phyloP scores from a whole-genome alignment of 30 jellyfish, hydroid and myxozoan genomes.

The Sanderia malayensis region DNA sequence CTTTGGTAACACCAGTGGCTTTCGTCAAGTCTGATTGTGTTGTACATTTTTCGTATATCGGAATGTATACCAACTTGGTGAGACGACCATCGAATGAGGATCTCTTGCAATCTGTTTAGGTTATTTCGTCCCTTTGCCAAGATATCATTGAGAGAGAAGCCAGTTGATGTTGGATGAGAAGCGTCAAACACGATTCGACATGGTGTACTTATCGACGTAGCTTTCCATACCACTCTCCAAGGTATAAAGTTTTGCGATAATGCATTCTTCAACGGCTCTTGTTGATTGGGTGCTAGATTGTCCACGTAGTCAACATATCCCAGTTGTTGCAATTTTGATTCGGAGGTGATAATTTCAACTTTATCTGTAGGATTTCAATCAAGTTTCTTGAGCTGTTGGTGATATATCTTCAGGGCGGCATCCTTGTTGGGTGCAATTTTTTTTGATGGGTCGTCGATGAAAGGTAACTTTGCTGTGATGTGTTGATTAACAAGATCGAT shows the following conservation, averaged over 20 bases:
- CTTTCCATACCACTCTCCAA: neutral
- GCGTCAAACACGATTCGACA: conserved; percentile 23
- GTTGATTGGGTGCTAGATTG: neutral
- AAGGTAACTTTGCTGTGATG: neutral
- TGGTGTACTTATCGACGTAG: neutral
- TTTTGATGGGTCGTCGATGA: neutral
- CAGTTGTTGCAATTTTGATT: neutral
- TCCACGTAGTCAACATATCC: neutral
- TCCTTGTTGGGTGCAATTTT: conserved; percentile 5
- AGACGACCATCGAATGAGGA: conserved; percentile 28
- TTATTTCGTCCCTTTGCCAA: neutral
- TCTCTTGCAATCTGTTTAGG: conserved; percentile 16
- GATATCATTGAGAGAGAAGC: neutral
- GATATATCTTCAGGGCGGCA: neutral
- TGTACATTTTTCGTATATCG: no score
- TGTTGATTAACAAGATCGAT: neutral
- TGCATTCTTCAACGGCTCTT: neutral
- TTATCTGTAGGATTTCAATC: neutral
- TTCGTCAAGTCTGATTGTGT: no score
- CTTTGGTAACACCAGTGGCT: no score
- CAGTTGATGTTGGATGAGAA: conserved; percentile 1
- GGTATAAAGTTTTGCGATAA: neutral
- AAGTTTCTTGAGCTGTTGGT: neutral
- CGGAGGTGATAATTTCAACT: neutral
- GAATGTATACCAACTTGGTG: conserved; percentile 28